These are phyloP conservation scores for Ferdinandea cuprea DNA, from an alignment of 2,888 invertebrate species.

Conservation along the genomic window DNA sequence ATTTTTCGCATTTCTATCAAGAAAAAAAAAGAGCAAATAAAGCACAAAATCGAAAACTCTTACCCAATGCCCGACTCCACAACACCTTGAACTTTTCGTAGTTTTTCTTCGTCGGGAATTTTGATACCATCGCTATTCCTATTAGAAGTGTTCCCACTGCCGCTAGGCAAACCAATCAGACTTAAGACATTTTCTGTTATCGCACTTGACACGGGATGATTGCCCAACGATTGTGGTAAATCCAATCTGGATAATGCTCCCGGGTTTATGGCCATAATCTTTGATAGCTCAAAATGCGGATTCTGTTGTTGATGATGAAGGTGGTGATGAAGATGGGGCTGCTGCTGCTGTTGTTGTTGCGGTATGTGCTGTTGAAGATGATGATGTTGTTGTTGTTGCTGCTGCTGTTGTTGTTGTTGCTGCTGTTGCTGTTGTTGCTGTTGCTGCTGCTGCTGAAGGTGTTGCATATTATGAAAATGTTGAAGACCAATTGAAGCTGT, in stretches of 20 bases:
- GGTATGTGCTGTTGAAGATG: conserved; percentile 44
- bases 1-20: too few relatives aligned
- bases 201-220: conserved; percentile 79
- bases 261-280: conserved; percentile 60
- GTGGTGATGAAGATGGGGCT: conserved; percentile 45
- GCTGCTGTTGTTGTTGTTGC: conserved; percentile 35
- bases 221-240: conserved; percentile 57
- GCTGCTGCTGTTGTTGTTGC: conserved; percentile 26
- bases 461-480: conserved; percentile 47
- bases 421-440: conserved; percentile 30
- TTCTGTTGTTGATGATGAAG: conserved; percentile 44
- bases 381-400: conserved; percentile 48
- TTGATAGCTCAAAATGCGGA: conserved; percentile 63
- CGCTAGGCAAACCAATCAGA: conserved; percentile 76
- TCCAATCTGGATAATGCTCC: conserved; percentile 52
- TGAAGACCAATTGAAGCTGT: conserved; percentile 65
- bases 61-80: conserved; percentile 82
- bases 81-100: conserved; percentile 80
- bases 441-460: conserved; percentile 38
- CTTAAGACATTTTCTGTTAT: conserved; percentile 81
- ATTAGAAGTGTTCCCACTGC: conserved; percentile 59
- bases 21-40: background rate
- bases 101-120: conserved; percentile 80
- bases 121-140: conserved; percentile 75
- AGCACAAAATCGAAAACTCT: conserved; percentile 49